phyloP scores from a whole-genome alignment of 2,888 invertebrate species.

The Chelonus formosanus region DNA sequence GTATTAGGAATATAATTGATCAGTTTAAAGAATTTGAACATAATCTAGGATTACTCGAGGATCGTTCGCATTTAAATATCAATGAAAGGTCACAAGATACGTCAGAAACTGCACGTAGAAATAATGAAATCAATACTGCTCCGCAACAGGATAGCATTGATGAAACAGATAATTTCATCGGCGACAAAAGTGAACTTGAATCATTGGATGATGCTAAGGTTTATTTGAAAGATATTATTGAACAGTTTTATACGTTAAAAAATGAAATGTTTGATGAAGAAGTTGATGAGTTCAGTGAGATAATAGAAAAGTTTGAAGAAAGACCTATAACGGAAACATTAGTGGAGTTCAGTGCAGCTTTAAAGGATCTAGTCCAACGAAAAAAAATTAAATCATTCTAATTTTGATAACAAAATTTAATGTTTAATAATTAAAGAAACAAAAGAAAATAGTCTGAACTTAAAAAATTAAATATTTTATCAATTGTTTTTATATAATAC shows the following conservation, averaged over 20 bases:
- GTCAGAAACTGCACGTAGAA: constrained; percentile 22
- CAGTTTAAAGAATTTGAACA: constrained; percentile 61
- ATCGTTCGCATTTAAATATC: constrained; percentile 38
- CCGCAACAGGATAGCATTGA: constrained; percentile 38
- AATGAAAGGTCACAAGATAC: constrained; percentile 38
- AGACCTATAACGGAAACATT: constrained; percentile 58
- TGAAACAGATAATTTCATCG: constrained; percentile 40
- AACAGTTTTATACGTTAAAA: constrained; percentile 57
- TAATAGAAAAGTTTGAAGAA: constrained; percentile 53
- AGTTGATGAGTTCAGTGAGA: constrained; percentile 53
- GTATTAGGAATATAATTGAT: constrained; percentile 59
- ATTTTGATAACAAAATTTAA: too few relatives aligned
- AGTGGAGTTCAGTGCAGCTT: constrained; percentile 56
- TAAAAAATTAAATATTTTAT: too few relatives aligned
- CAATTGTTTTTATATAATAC: too few relatives aligned
- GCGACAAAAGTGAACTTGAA: constrained; percentile 37
- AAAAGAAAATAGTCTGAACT: too few relatives aligned
- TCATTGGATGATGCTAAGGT: constrained; percentile 52
- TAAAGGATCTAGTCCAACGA: constrained; percentile 55
- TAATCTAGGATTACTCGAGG: constrained; percentile 53
- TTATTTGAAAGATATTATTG: constrained; percentile 58
- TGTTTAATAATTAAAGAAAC: too few relatives aligned
- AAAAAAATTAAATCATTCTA: constrained; percentile 39
- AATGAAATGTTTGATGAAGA: constrained; percentile 56
- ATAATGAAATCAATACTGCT: constrained; percentile 30